Base-by-base conservation (phyloP, 2,888 invertebrate species). In the Drosophila phalerata region DNA sequence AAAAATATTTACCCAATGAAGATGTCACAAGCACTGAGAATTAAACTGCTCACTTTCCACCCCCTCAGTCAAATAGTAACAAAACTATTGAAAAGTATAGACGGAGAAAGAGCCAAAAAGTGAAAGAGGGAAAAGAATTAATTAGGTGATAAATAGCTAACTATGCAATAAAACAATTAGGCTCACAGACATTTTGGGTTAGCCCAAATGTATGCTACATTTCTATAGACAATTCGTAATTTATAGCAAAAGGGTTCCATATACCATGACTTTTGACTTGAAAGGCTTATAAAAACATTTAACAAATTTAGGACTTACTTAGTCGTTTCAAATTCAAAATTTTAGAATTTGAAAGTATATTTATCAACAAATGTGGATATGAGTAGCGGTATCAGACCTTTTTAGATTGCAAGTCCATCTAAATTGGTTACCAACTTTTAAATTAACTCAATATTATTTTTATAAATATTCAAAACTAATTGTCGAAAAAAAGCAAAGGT, bases 1-100 rank as follows among this genome's bases (percentile, higher is more conserved):
- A 78, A 89, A 79, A 90, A 91, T 90, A 90, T 90, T 90, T 90
- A 76, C 76, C 83, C 88, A 89, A 89, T 81, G 79, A 83, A 90
- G 83, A 77, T 79, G 85, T 56, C 68, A 37, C 49, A 45, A 48
- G 40, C 63, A 42, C 15, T 52, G 61, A 15, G 40, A 13, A 51
- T 48, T 25, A 42, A 56, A 15, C 42, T 11, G 48, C 57, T 52
- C 30, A n/a, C 30, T 13, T 8, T 13, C 11, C 2, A 8, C 47
- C n/a, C 15, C 2, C 25, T 3, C 19, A 40, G 45, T 34, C 56
- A 48, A 40, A 49, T 57, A n/a, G 42, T 56, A 55, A n/a, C 28
- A 6, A 11, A 58, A 40, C 57, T 57, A 47, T 15, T 13, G 8
- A 15, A 6, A 38, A 15, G 5, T 8, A 28, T n/a, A 8, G 9